phyloP scores from a whole-genome alignment of 2,888 invertebrate species.

The Strigamia transsilvanica region DNA sequence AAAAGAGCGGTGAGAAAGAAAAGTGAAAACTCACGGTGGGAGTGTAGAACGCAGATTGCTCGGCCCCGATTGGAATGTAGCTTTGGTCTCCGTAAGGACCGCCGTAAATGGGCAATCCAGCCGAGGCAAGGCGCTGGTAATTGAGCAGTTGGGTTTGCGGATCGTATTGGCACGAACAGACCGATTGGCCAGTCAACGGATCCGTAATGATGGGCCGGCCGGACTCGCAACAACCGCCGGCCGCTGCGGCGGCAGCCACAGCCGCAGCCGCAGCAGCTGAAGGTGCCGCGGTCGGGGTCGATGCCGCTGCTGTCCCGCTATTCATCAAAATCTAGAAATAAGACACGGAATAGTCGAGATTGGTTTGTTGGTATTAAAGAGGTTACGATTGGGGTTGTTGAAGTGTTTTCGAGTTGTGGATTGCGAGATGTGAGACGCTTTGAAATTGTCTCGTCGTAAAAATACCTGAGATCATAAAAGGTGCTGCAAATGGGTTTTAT shows the following conservation, averaged over 20 bases:
- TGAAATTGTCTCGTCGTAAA: slow-evolving; percentile 38
- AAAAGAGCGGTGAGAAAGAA: background rate
- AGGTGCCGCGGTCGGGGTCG: slow-evolving; percentile 58
- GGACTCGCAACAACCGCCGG: slow-evolving; percentile 80
- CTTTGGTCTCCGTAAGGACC: slow-evolving; percentile 61
- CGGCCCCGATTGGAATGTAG: slow-evolving; percentile 64
- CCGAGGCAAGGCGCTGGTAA: slow-evolving; percentile 80
- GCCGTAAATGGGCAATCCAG: slow-evolving; percentile 66
- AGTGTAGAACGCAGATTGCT: slow-evolving; percentile 65
- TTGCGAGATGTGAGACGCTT: slow-evolving; percentile 18
- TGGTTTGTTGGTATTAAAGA: background rate
- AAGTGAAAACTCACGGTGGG: slow-evolving; percentile 63
- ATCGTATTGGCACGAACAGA: slow-evolving; percentile 88
- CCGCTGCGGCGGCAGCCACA: slow-evolving; percentile 55
- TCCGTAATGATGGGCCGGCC: slow-evolving; percentile 90
- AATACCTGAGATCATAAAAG: slow-evolving; percentile 40
- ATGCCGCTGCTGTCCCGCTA: slow-evolving; percentile 55
- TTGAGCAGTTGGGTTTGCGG: slow-evolving; percentile 71
- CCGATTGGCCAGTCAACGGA: slow-evolving; percentile 85
- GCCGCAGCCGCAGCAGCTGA: slow-evolving; percentile 57
- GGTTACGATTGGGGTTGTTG: background rate
- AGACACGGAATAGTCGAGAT: slow-evolving; percentile 9
- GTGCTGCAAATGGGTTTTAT: slow-evolving; percentile 28
- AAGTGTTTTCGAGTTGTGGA: slow-evolving; percentile 4
- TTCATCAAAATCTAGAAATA: slow-evolving; percentile 51